Conservation (phyloP, 1,140 invertebrate genomes). For the Brachionus koreanus region DNA sequence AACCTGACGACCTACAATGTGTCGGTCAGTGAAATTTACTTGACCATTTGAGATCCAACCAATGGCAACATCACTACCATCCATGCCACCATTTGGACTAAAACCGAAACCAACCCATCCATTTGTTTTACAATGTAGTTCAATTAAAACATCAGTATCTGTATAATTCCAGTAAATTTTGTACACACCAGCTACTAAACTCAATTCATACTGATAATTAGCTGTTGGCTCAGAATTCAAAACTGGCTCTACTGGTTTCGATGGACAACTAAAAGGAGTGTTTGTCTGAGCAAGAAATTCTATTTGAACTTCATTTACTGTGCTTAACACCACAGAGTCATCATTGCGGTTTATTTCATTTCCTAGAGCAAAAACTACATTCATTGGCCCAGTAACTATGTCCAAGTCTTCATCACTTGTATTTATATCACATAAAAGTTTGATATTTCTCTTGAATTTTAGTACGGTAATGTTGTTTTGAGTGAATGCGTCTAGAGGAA, state of each 20-base stretch:
- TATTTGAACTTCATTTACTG: background rate
- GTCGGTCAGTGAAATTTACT: conserved; percentile 38
- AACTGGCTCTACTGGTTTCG: background rate
- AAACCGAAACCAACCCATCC: conserved; percentile 78
- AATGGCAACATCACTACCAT: conserved; percentile 72
- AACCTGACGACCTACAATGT: conserved; percentile 3
- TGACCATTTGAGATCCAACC: conserved; percentile 68
- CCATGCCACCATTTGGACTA: conserved; percentile 72
- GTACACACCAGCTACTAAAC: conserved; percentile 8
- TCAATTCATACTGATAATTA: background rate
- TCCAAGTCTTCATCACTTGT: background rate
- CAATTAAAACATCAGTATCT: background rate
- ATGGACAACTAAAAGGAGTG: background rate
- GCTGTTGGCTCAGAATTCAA: background rate
- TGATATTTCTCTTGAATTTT: conserved; percentile 29
- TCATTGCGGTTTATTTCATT: background rate
- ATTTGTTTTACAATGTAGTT: conserved; percentile 60
- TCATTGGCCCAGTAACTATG: background rate
- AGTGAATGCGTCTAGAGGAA: conserved; percentile 17
- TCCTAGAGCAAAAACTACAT: background rate
- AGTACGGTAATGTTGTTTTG: background rate
- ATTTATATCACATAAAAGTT: background rate
- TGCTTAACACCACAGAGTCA: background rate
- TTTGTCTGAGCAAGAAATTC: background rate
- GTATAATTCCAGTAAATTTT: conserved; percentile 30